Base-by-base conservation (phyloP, 35 echinoderm and acorn worm genomes). In the Stichopus chloronotus region DNA sequence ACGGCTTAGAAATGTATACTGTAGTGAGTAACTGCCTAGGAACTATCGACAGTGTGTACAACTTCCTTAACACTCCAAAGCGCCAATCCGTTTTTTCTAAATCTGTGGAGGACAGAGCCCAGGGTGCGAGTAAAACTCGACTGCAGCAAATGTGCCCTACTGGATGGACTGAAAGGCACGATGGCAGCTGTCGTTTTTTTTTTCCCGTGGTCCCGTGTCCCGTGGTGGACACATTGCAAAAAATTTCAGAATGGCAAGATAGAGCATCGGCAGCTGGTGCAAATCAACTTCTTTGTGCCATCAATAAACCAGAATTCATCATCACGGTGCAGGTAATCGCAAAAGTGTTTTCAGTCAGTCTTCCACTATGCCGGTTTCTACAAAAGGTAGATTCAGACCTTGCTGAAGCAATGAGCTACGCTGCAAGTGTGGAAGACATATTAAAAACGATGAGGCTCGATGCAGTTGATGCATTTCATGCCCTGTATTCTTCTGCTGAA, bases 21-120 rank as follows among this genome's bases (percentile, higher is more conserved):
- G 6, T 87, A 30, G 84, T 60, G 13, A 87, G 5, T 63, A 87
- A 87, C 84, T 87, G 84, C 56, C 84, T 63, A 43, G 56, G 84
- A 21, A 87, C 84, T 17, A 60, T 60, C 53, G 84, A 12, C 54
- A 59, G 54, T 59, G 84, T 87, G 13, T 63, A 87, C 56, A 87
- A 87, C 84, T 60, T 59, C 25, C 84, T 87, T 21, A 87, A 87
- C 84, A 87, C 59, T 21, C 57, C 84, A 87, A 87, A 87, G 84
- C 57, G 84, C 59, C 84, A 87, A 63, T 57, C 84, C 84, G 84
- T 87, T 87, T 87, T 87, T 60, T 87, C 84, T 17, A 63, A 87
- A 59, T 13, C 84, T 63, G 84, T 87, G 84, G 57, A 58, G 1
- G 84, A 87, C 56, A 87, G 25, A 63, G 84, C 84, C 25, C 84